Evolutionary conservation across 2,797 vertebrate species (phyloP).

Genomic region (Hemibagrus guttatus): DNA sequence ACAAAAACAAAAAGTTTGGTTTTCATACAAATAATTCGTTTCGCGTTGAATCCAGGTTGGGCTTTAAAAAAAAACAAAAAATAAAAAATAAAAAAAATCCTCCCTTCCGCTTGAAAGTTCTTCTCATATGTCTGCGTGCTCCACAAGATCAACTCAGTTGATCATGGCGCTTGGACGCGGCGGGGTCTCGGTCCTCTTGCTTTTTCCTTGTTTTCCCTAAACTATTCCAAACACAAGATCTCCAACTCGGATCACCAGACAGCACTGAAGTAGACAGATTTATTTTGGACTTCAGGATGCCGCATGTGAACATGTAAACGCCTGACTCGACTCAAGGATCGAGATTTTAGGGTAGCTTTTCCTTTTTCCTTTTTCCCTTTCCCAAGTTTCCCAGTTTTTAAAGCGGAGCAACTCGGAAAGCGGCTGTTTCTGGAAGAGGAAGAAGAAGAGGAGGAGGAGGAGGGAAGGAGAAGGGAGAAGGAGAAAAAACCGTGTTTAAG

Average conservation of each 20-base stretch:
- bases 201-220: slow-evolving; percentile 46
- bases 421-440: slow-evolving; percentile 35
- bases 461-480: slow-evolving; percentile 29
- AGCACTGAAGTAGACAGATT: neutral
- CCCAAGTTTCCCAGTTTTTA: slow-evolving; percentile 60
- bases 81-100: neutral
- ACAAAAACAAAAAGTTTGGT: neutral
- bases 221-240: slow-evolving; percentile 33
- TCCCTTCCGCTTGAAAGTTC: slow-evolving; percentile 59
- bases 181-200: slow-evolving; percentile 57
- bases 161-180: slow-evolving; percentile 70
- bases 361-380: slow-evolving; percentile 17
- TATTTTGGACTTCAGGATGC: neutral
- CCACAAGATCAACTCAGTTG: slow-evolving; percentile 61
- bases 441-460: slow-evolving; percentile 4
- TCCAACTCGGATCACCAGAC: neutral
- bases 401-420: slow-evolving; percentile 45
- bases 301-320: slow-evolving; percentile 18
- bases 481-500: slow-evolving; percentile 57
- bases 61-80: no score
- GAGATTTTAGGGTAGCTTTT: slow-evolving; percentile 41
- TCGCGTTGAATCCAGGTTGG: neutral
- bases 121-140: slow-evolving; percentile 49
- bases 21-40: neutral
- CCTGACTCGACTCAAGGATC: slow-evolving; percentile 17